Evolutionary conservation across 2,797 vertebrate genomes (phyloP).

Genomic region (Gallinago solitaria): DNA sequence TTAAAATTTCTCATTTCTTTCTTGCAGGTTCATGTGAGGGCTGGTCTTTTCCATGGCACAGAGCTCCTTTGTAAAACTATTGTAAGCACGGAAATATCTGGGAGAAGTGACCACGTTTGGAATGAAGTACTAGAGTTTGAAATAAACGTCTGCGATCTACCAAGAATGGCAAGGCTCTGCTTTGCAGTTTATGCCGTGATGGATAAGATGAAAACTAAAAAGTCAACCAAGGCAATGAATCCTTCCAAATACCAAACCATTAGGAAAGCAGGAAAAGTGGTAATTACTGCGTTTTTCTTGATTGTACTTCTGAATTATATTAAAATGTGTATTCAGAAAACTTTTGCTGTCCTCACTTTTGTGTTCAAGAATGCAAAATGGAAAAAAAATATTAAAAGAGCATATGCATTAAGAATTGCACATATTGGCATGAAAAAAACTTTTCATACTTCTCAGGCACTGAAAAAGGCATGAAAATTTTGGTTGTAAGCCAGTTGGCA

Average conservation of each 20-base stretch:
- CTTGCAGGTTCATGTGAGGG: conserved; percentile 92
- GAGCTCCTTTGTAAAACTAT: conserved; percentile 93
- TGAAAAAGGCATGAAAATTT: neutral
- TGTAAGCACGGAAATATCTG: conserved; percentile 90
- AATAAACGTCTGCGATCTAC: conserved; percentile 89
- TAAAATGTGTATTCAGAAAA: neutral
- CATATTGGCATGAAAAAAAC: neutral
- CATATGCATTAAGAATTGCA: neutral
- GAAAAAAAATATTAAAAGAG: neutral
- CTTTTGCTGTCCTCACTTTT: neutral
- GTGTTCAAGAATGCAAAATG: neutral
- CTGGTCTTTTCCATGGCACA: conserved; percentile 95
- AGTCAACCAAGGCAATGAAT: conserved; percentile 90
- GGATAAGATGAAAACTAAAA: conserved; percentile 96
- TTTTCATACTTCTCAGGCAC: neutral
- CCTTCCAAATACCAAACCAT: conserved; percentile 95
- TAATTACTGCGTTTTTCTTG: conserved; percentile 58
- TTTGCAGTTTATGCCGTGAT: conserved; percentile 94
- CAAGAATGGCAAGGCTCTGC: conserved; percentile 97
- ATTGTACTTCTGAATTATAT: neutral
- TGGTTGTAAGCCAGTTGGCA: neutral
- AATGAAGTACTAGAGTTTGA: conserved; percentile 92
- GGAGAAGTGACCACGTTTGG: conserved; percentile 91
- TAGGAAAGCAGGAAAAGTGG: conserved; percentile 90
- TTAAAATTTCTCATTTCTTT: neutral